Base-by-base conservation (phyloP, 2,797 vertebrate species). In the Macroramphosus scolopax region DNA sequence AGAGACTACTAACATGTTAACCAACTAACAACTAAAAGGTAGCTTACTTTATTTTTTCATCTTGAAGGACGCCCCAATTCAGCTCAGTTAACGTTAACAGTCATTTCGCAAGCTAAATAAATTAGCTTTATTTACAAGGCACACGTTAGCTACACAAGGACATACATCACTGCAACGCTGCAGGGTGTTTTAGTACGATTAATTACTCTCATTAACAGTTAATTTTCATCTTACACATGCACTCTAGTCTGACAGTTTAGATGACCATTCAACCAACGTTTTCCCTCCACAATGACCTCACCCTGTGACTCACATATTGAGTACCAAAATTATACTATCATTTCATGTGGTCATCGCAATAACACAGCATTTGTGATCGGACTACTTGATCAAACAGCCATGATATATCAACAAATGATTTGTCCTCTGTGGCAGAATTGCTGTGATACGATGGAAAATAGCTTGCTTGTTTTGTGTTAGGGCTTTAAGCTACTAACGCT, bases 281-380 rank as follows among this genome's bases (percentile, higher is more conserved):
- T 88, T 88, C 88, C 85, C 88, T 88, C 88, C 83, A 87, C 81
- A 87, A 82, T 81, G 70, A 78, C 80, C 75, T 84, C 78, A 80
- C 61, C 78, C 78, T 26, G 40, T 42, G 50, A 52, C 46, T 31
- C 39, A 64, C 6, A 54, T 8, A 50, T 26, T 20, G 34, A 26
- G 47, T 40, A 33, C 37, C 47, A 18, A 40, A 51, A 47, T 41
- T 35, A 67, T 54, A 72, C 31, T 7, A 55, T 39, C 2, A 22
- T 42, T 65, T 39, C 10, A 5, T 1, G 4, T 16, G 8, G 28
- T 20, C 59, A n/a, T 2, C 16, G 14, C 11, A 42, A n/a, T 7
- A 13, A 13, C 12, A 18, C 31, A 29, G 4, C 12, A 8, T 4
- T n/a, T 13, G 1, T 36, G 35, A 17, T 6, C 9, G 12, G 9